Conservation (phyloP, 1,140 invertebrate species). For the Tachypleus tridentatus region DNA sequence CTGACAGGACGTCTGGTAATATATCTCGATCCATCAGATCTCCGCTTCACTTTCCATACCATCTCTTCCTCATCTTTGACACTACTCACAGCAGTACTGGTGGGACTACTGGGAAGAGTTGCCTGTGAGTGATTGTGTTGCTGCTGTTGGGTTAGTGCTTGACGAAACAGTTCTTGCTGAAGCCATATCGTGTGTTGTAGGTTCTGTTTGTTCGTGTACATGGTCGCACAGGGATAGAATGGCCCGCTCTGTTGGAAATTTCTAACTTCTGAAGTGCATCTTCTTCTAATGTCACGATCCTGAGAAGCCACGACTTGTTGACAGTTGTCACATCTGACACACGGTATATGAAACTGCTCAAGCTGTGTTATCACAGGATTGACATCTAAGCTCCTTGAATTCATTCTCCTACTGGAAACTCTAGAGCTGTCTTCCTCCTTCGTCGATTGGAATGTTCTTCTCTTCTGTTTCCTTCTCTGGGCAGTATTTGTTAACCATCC, state of each 20-base stretch:
- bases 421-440: constrained; percentile 50
- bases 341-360: constrained; percentile 31
- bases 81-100: background rate
- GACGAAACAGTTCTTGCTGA: constrained; percentile 55
- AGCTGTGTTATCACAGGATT: constrained; percentile 42
- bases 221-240: constrained; percentile 38
- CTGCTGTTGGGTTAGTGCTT: constrained; percentile 37
- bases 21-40: constrained; percentile 63
- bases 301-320: constrained; percentile 24
- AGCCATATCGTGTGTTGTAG: constrained; percentile 56
- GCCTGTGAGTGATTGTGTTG: constrained; percentile 14
- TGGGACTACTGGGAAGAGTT: constrained; percentile 8
- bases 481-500: constrained; percentile 23
- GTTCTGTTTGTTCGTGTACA: constrained; percentile 61
- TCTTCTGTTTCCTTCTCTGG: constrained; percentile 27
- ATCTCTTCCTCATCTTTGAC: constrained; percentile 36
- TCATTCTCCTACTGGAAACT: constrained; percentile 62
- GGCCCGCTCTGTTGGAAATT: constrained; percentile 25
- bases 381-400: constrained; percentile 53
- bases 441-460: constrained; percentile 21
- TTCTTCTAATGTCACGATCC: constrained; percentile 10
- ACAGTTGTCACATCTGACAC: constrained; percentile 25
- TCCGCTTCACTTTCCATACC: constrained; percentile 67
- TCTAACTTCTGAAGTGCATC: background rate
- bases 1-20: constrained; percentile 58